Evolutionary conservation across 2,113 vertebrate species (phyloP), one percentile per base, ranked within the genome.

Genomic region (Propithecus coquereli): DNA sequence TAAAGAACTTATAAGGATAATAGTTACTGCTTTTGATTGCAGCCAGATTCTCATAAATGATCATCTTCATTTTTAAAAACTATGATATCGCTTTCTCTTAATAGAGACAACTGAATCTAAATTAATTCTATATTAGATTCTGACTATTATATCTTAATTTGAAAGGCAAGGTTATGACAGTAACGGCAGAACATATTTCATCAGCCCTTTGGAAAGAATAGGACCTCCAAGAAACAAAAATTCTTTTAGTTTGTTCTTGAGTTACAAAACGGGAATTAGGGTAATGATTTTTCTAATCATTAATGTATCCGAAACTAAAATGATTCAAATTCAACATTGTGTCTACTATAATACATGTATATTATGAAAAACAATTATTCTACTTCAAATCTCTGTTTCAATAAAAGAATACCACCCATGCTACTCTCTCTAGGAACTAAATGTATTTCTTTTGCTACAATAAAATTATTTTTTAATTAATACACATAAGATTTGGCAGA

Each of bases 121-220:
- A 98, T 96, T 98, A 98, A 98, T 98, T 98, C 93, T 85, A 89
- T 95, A 97, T 98, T 98, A 98, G 61, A 97, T 95, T 95, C 95
- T 96, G 90, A 98, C 97, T 97, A 93, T 95, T 97, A 96, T 85
- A 97, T n/a, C 6, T 98, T 98, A 98, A 98, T 97, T 97, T 59
- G 52, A 97, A 92, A 97, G 90, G 81, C 77, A 97, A 96, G 94
- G 91, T 22, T 97, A 96, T 77, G 91, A 97, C 94, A 97, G 89
- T 90, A 97, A 81, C 59, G 87, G 90, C 90, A 92, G 96, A 94
- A 92, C 71, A 25, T 30, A 74, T 88, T 98, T 79, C 52, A 91
- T 85, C 68, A 74, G 66, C 37, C 92, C 79, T 18, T 57, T 86
- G 50, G 79, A 91, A 96, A 94, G 86, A 96, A 84, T 57, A 91